Evolutionary conservation across 2,113 vertebrate species (phyloP).

Genomic region (Ochotona princeps): DNA sequence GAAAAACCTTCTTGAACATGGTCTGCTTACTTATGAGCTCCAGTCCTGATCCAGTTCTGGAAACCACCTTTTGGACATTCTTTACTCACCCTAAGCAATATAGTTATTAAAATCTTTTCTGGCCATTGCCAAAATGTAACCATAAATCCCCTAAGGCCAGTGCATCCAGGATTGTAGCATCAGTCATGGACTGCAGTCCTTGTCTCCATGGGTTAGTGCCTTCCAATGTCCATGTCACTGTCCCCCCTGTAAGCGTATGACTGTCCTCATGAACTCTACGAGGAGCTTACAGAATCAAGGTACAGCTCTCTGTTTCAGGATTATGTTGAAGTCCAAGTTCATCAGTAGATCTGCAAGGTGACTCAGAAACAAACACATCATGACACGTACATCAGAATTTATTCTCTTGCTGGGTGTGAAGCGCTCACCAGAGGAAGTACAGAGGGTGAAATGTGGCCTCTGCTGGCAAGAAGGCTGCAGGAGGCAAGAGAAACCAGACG

Average conservation of each 20-base stretch:
- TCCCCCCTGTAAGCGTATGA: neutral
- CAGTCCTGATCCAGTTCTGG: neutral
- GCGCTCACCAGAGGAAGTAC: neutral
- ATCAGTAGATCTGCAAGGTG: neutral
- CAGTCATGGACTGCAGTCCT: neutral
- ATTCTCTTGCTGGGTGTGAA: neutral
- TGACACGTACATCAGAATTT: neutral
- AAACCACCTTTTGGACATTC: constrained; percentile 49
- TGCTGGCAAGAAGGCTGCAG: no score
- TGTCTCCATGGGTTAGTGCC: neutral
- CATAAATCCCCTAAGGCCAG: neutral
- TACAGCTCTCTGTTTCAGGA: neutral
- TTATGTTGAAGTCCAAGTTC: neutral
- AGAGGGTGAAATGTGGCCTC: no score
- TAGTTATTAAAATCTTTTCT: rapidly evolving
- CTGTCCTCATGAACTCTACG: neutral
- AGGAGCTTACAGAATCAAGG: neutral
- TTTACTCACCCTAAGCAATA: neutral
- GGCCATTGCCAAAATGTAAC: rapidly evolving
- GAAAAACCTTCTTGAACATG: no score
- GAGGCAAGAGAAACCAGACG: no score
- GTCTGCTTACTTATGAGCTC: neutral
- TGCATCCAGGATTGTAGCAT: neutral
- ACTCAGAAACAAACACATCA: neutral
- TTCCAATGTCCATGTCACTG: neutral